Percentiles rank a stretch among this genome's conserved stretches.
These are phyloP conservation scores for Nycticebus coucang DNA, from an alignment of 2,113 vertebrate species.

Conservation along the genomic window DNA sequence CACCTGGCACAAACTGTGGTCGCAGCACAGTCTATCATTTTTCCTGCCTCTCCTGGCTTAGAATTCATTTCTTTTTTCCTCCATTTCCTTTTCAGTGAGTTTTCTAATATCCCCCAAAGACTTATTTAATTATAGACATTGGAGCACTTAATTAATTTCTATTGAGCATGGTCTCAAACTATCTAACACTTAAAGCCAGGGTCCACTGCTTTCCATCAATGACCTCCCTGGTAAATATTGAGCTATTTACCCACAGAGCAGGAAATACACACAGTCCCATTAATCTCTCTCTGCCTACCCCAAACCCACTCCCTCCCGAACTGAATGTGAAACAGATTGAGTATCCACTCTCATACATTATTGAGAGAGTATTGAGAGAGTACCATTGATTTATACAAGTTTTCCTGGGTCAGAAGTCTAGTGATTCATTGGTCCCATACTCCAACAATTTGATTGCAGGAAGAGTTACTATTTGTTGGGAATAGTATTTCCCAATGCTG, in stretches of 20 bases:
- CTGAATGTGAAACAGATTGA: background rate
- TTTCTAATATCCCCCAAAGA: conserved; percentile 7
- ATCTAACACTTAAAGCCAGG: background rate
- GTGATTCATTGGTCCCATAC: background rate
- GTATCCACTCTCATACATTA: conserved; percentile 8
- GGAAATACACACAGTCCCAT: background rate
- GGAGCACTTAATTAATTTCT: conserved; percentile 47
- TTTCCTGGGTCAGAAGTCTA: background rate
- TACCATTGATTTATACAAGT: background rate
- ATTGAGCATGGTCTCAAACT: background rate
- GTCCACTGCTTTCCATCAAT: background rate
- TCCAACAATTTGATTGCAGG: background rate
- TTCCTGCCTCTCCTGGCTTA: background rate
- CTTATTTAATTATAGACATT: background rate
- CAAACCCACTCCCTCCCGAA: background rate
- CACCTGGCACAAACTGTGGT: accelerated
- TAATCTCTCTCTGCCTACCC: background rate
- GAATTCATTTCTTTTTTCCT: background rate
- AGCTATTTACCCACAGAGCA: background rate
- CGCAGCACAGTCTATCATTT: accelerated
- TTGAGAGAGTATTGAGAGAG: conserved; percentile 50
- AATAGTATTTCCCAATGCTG: accelerated
- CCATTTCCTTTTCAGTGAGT: background rate
- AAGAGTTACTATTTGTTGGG: background rate
- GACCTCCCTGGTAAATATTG: background rate